Percentiles rank a stretch among this genome's conserved stretches.
These are phyloP conservation scores for Drosophila quinaria DNA, from an alignment of 2,888 invertebrate species.

Conservation along the genomic window DNA sequence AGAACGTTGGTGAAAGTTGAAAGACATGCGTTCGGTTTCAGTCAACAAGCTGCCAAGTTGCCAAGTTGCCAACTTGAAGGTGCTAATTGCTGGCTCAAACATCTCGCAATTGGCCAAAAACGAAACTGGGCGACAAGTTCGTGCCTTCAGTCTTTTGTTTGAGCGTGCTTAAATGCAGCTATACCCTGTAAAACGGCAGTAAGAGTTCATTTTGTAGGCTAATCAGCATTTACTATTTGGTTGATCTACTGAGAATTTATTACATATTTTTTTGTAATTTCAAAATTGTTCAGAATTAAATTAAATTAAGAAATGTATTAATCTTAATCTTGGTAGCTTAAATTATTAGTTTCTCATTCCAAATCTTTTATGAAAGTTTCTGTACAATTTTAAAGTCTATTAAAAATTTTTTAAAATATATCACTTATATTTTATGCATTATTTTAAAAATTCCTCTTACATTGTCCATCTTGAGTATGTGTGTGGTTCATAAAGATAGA, in stretches of 20 bases:
- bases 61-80: slow-evolving; percentile 48
- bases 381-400: too few relatives aligned
- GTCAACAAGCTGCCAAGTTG: slow-evolving; percentile 31
- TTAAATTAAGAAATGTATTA: too few relatives aligned
- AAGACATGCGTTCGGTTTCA: slow-evolving; percentile 28
- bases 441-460: too few relatives aligned
- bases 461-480: too few relatives aligned
- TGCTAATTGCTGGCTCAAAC: slow-evolving; percentile 66
- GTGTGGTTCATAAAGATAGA: too few relatives aligned
- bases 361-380: too few relatives aligned
- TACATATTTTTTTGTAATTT: neutral
- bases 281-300: too few relatives aligned
- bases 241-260: neutral
- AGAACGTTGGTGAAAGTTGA: slow-evolving; percentile 71
- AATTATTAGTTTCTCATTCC: too few relatives aligned
- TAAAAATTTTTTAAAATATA: too few relatives aligned
- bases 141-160: slow-evolving; percentile 70
- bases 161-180: neutral
- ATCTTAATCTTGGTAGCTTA: too few relatives aligned
- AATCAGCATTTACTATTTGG: neutral
- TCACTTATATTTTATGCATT: too few relatives aligned
- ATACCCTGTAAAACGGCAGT: neutral
- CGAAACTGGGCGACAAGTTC: slow-evolving; percentile 45
- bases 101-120: slow-evolving; percentile 25
- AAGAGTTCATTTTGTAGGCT: neutral